phyloP scores from a whole-genome alignment of 2,888 invertebrate species.

The Sphaerophoria taeniata region DNA sequence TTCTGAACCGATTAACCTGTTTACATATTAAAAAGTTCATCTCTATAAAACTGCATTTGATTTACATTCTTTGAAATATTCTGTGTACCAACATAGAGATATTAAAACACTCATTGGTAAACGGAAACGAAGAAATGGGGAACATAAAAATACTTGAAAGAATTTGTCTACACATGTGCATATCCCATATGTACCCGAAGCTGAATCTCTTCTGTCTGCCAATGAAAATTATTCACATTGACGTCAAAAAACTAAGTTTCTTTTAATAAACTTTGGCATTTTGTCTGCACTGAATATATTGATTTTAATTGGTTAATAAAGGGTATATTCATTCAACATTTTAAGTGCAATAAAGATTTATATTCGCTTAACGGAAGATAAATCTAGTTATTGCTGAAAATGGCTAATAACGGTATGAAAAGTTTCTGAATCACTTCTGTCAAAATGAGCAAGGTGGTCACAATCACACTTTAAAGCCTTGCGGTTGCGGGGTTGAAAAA shows the following conservation, averaged over 20 bases:
- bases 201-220: neutral
- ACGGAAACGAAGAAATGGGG: neutral
- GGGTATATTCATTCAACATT: constrained; percentile 4
- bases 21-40: too few species aligned
- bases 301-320: constrained; percentile 5
- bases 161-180: constrained; percentile 17
- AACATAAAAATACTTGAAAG: neutral
- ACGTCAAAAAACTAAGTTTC: constrained; percentile 8
- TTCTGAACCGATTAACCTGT: too few species aligned
- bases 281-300: neutral
- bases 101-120: neutral
- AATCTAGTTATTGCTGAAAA: too few species aligned
- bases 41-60: too few species aligned
- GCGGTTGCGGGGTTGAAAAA: neutral
- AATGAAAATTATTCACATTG: constrained; percentile 5
- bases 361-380: too few species aligned
- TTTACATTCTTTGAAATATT: neutral
- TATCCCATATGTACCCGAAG: neutral
- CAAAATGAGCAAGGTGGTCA: too few species aligned
- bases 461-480: neutral
- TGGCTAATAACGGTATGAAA: too few species aligned
- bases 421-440: too few species aligned
- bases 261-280: constrained; percentile 34
- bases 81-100: neutral
- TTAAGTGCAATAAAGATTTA: neutral